Base-by-base conservation (phyloP, 2,797 vertebrate species). In the Eidolon dupreanum region DNA sequence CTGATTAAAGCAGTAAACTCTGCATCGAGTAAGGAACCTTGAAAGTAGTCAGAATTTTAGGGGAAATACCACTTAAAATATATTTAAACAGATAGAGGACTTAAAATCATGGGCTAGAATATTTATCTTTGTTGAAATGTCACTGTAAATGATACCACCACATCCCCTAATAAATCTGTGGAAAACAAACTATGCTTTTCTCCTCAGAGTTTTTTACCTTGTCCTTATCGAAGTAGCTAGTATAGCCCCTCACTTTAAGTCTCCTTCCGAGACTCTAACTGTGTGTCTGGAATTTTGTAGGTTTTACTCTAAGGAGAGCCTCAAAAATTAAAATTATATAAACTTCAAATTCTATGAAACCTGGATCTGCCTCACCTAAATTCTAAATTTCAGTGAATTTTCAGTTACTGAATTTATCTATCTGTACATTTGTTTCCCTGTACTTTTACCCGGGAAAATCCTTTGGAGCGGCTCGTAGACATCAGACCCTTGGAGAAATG, bases 1-100 rank as follows among this genome's bases (percentile, higher is more conserved):
- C 15, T 90, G 16, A 94, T 93, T 97, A 95, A 94, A 94, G 94
- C 31, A 97, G 93, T 57, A 36, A 92, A 74, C 87, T 95, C 90
- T 94, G 70, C 93, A 86, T 71, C 65, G 38, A 97, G 96, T 85
- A 96, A 97, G 79, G 68, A 65, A 89, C 79, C 55, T 91, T 95
- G 71, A 84, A 92, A 88, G 82, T 49, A 55, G 13, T 93, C 85
- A 95, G 96, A 73, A 49, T 65, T 77, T 95, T 92, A 57, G 78
- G 26, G 55, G 84, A 95, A 74, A 36, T 78, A 36, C 38, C 88
- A 84, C 36, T 96, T 96, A 84, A 95, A 88, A 92, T 65, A 66
- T 31, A 92, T 31, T 33, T 61, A 95, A 95, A 74, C 13, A 89
- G 46, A 68, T 10, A 95, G 71, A 94, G 17, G 63, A 2, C 24